These are phyloP conservation scores for Myocastor coypus DNA, from an alignment of 2,113 vertebrate genomes.

Conservation along the genomic window DNA sequence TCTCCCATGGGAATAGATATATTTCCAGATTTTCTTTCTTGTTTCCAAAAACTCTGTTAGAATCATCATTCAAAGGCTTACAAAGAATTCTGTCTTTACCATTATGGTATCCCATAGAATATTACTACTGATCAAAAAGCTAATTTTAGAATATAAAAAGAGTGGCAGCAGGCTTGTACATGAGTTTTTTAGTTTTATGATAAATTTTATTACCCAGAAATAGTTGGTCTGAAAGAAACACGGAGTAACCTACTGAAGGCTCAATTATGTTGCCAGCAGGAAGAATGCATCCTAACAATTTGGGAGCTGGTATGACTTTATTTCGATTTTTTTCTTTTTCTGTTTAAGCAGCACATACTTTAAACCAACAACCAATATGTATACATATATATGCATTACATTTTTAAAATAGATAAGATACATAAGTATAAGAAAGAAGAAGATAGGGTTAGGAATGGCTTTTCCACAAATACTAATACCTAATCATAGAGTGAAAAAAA, in stretches of 20 bases:
- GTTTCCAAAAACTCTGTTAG: neutral
- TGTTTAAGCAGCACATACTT: neutral
- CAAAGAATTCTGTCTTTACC: neutral
- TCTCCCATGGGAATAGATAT: neutral
- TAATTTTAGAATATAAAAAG: neutral
- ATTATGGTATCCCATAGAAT: neutral
- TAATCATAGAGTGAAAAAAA: slow-evolving; percentile 1
- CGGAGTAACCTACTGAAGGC: neutral
- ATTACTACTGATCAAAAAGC: neutral
- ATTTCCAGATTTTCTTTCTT: neutral
- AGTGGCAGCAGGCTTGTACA: neutral
- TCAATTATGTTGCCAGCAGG: neutral
- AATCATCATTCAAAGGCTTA: neutral
- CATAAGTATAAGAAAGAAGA: neutral
- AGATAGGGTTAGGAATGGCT: neutral
- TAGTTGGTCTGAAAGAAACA: neutral
- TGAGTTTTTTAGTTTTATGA: neutral
- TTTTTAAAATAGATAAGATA: neutral
- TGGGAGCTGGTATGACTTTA: neutral
- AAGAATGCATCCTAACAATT: neutral
- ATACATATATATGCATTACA: neutral
- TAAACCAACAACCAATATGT: neutral
- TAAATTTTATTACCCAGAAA: neutral
- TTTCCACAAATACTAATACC: neutral
- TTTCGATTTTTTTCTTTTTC: neutral